Percentiles rank a stretch among this genome's conserved stretches.
These are phyloP conservation scores for Drosophila atripex DNA, from an alignment of 2,888 invertebrate species.

Conservation along the genomic window DNA sequence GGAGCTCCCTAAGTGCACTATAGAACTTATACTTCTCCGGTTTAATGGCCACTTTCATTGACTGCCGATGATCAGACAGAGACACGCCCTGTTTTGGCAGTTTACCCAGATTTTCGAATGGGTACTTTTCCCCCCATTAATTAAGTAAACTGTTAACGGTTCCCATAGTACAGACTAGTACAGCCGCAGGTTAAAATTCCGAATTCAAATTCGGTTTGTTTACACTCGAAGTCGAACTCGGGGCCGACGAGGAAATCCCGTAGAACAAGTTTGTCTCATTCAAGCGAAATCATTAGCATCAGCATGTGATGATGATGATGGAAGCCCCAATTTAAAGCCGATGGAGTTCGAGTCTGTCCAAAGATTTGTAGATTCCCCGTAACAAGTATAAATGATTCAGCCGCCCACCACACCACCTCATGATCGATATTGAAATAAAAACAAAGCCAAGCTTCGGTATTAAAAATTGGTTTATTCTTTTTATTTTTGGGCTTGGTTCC, in stretches of 20 bases:
- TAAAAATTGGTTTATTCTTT: slow-evolving; percentile 6
- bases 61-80: slow-evolving; percentile 17
- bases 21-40: slow-evolving; percentile 12
- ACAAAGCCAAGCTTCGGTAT: slow-evolving; percentile 22
- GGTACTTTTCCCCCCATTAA: slow-evolving; percentile 66
- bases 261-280: slow-evolving; percentile 48
- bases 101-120: slow-evolving; percentile 47
- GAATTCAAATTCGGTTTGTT: slow-evolving; percentile 31
- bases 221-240: slow-evolving; percentile 28
- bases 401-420: slow-evolving; percentile 22
- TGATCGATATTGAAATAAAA: slow-evolving; percentile 14
- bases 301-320: slow-evolving; percentile 47
- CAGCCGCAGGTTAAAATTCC: slow-evolving; percentile 33
- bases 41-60: slow-evolving; percentile 49
- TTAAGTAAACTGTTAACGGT: slow-evolving; percentile 53
- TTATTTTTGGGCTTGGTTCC: slow-evolving; percentile 44
- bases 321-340: slow-evolving; percentile 8
- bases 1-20: slow-evolving; percentile 22
- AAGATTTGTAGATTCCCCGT: slow-evolving; percentile 42
- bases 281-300: slow-evolving; percentile 62
- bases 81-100: slow-evolving; percentile 44
- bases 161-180: slow-evolving; percentile 23
- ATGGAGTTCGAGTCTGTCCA: slow-evolving; percentile 9
- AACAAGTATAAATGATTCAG: slow-evolving; percentile 55
- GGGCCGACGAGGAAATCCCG: slow-evolving; percentile 56